These are phyloP conservation scores for Vireo altiloquus DNA, from an alignment of 2,113 vertebrate species.

Conservation along the genomic window DNA sequence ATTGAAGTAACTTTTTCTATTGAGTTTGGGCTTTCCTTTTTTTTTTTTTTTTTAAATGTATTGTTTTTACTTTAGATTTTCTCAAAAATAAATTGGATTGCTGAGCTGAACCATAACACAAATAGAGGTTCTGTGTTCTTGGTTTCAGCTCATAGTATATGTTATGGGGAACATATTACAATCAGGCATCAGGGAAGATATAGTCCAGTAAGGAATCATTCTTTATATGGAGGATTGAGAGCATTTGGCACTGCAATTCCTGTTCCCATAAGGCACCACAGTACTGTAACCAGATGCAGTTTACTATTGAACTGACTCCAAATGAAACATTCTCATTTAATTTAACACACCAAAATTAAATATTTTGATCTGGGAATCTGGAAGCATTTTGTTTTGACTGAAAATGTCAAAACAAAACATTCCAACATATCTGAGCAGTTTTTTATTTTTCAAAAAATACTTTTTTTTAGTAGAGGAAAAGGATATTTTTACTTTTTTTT, in stretches of 20 bases:
- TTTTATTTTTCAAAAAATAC: not conserved
- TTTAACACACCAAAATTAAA: slow-evolving; percentile 49
- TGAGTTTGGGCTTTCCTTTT: not conserved
- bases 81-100: not conserved
- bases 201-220: not conserved
- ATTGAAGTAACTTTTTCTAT: not conserved
- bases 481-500: not conserved
- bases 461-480: not conserved
- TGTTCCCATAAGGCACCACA: not conserved
- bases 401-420: slow-evolving; percentile 29
- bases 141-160: not conserved
- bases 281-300: slow-evolving; percentile 41
- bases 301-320: slow-evolving; percentile 46
- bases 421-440: not conserved
- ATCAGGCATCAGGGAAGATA: not conserved
- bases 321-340: slow-evolving; percentile 47
- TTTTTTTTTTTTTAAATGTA: not conserved
- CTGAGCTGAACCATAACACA: not conserved
- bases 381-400: slow-evolving; percentile 36
- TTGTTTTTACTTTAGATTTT: not conserved
- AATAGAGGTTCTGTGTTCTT: not conserved
- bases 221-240: not conserved
- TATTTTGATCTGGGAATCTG: slow-evolving; percentile 50
- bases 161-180: not conserved
- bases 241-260: not conserved